phyloP scores from a whole-genome alignment of 2,888 invertebrate genomes.

The Drosophila falleni region DNA sequence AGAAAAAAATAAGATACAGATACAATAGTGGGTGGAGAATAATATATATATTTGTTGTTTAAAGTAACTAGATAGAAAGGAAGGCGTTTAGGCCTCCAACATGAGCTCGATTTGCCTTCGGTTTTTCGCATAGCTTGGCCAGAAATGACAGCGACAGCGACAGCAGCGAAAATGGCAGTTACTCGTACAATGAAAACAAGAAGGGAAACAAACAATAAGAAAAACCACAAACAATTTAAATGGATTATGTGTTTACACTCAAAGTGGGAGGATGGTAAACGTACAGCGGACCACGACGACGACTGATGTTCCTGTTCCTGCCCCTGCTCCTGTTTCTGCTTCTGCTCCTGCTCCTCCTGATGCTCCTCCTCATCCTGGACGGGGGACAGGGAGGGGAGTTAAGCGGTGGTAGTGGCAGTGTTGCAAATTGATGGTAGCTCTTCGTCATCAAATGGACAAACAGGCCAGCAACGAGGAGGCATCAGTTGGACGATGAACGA shows the following conservation, averaged over 20 bases:
- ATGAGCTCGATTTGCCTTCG: constrained; percentile 59
- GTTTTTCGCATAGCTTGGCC: constrained; percentile 47
- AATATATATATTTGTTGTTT: constrained; percentile 30
- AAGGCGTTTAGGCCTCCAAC: constrained; percentile 49
- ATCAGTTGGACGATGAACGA: constrained; percentile 59
- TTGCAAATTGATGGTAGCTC: constrained; percentile 77
- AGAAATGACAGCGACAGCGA: constrained; percentile 56
- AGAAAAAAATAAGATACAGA: constrained; percentile 5
- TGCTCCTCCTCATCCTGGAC: background rate
- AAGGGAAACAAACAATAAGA: constrained; percentile 76
- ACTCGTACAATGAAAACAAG: constrained; percentile 56
- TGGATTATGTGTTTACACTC: constrained; percentile 79
- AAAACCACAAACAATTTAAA: constrained; percentile 80
- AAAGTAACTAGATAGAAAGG: constrained; percentile 38
- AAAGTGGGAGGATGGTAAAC: constrained; percentile 46
- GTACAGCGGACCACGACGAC: constrained; percentile 16
- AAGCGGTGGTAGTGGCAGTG: constrained; percentile 33
- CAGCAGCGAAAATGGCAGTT: constrained; percentile 56
- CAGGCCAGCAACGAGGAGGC: constrained; percentile 39
- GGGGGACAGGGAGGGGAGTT: too few species aligned
- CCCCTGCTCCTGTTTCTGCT: background rate
- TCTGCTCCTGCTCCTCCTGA: background rate
- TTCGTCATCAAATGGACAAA: constrained; percentile 75
- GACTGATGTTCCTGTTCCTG: constrained; percentile 5
- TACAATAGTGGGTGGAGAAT: constrained; percentile 16